These are phyloP conservation scores for Drosophila anomelani DNA, from an alignment of 2,888 invertebrate species.

Conservation along the genomic window DNA sequence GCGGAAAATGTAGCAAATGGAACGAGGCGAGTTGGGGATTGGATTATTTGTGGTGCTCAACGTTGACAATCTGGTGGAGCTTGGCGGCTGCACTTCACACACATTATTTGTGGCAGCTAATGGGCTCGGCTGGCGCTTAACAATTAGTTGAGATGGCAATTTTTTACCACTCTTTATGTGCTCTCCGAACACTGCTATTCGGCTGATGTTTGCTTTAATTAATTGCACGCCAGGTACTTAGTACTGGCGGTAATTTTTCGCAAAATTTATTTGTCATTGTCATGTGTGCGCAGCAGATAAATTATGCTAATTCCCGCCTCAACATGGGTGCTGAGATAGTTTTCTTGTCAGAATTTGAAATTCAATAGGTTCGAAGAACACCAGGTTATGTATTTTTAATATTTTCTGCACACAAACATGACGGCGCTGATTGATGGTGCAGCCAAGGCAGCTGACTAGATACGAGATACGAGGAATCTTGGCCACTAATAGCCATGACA, in stretches of 20 bases:
- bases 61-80: slow-evolving; percentile 41
- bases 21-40: slow-evolving; percentile 14
- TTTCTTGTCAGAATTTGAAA: slow-evolving; percentile 60
- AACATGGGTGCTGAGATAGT: slow-evolving; percentile 69
- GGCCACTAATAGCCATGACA: slow-evolving; percentile 70
- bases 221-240: slow-evolving; percentile 64
- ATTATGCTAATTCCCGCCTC: slow-evolving; percentile 69
- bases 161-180: slow-evolving; percentile 47
- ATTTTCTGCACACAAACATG: slow-evolving; percentile 12
- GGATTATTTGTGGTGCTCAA: slow-evolving; percentile 30
- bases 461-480: slow-evolving; percentile 22
- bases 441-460: slow-evolving; percentile 4
- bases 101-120: slow-evolving; percentile 53
- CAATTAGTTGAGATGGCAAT: slow-evolving; percentile 67
- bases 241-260: slow-evolving; percentile 64
- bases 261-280: slow-evolving; percentile 74
- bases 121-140: slow-evolving; percentile 70
- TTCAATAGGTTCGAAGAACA: slow-evolving; percentile 49
- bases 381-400: slow-evolving; percentile 10
- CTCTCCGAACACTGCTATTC: slow-evolving; percentile 19
- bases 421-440: slow-evolving; percentile 35
- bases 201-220: slow-evolving; percentile 65
- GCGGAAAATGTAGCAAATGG: slow-evolving; percentile 38
- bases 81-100: slow-evolving; percentile 53
- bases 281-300: slow-evolving; percentile 64